Evolutionary conservation across 2,888 invertebrate genomes (phyloP), one percentile per base, ranked within the genome.

Genomic region (Drosophila pseudotalamancana): DNA sequence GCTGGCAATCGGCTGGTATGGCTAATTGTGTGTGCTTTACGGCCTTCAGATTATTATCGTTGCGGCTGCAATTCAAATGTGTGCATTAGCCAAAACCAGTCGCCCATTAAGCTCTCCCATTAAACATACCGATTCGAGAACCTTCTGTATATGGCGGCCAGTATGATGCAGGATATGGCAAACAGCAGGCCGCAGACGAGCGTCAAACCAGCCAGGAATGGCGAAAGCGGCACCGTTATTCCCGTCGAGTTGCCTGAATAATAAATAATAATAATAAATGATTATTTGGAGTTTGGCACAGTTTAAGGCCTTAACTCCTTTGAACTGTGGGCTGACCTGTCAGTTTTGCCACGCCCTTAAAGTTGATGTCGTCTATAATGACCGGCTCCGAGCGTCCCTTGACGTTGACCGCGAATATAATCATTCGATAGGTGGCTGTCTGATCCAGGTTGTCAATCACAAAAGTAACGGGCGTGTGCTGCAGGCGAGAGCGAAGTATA

Each of bases 321-420:
- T 6, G n/a, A 27, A 12, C 43, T 2, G 8, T 11, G 5, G 11
- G n/a, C 29, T 93, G 89, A 97, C 97, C 96, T 90, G 96, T 96
- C 90, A 94, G 95, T 92, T 97, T 97, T 56, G 97, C 96, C 83
- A 96, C 96, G 76, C 97, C 97, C 89, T 96, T 96, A 88, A 97
- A 94, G 8, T 96, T 96, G 79, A 97, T 95, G 34, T 96, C 95
- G 89, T 97, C 97, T 66, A 97, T 95, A 56, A 96, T 94, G 51
- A 95, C 94, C 27, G 97, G 95, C 77, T 97, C 97, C 84, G 97
- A 97, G 60, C 95, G 93, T 42, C 97, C 97, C 90, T 97, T 97
- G 48, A 96, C 96, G 91, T 97, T 97, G 87, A 96, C 94, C 3
- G 97, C 96, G 89, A 95, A 97, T 75, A 97, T 92, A 89, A 95